Percentiles rank a stretch among this genome's conserved stretches.
These are phyloP conservation scores for Saturnia pavonia DNA, from an alignment of 2,888 invertebrate genomes.

Conservation along the genomic window DNA sequence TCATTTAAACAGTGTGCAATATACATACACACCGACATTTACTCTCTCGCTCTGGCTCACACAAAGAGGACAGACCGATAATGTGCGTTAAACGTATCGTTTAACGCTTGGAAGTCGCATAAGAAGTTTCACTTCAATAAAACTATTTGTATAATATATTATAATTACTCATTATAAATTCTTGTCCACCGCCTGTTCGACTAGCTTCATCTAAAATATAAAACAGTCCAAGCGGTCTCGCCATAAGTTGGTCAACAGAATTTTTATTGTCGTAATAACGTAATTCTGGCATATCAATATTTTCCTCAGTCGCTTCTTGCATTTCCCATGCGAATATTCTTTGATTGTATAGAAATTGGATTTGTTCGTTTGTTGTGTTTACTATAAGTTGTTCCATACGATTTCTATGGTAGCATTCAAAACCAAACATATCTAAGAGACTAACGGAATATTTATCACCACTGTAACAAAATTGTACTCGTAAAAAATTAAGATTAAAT, in stretches of 20 bases:
- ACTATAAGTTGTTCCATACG: slow-evolving; percentile 93
- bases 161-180: slow-evolving; percentile 86
- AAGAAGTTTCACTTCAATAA: too few relatives aligned
- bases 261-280: slow-evolving; percentile 94
- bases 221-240: slow-evolving; percentile 91
- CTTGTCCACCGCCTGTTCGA: slow-evolving; percentile 85
- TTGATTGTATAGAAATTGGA: slow-evolving; percentile 96
- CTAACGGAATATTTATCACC: slow-evolving; percentile 92
- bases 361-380: slow-evolving; percentile 95
- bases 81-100: too few relatives aligned
- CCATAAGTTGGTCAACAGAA: slow-evolving; percentile 93
- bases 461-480: slow-evolving; percentile 75
- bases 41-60: too few relatives aligned
- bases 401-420: slow-evolving; percentile 94
- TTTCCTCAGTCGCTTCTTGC: slow-evolving; percentile 90
- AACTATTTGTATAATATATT: neutral
- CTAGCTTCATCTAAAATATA: slow-evolving; percentile 94
- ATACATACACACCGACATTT: too few relatives aligned
- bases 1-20: too few relatives aligned
- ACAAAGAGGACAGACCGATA: too few relatives aligned
- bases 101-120: too few relatives aligned
- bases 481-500: slow-evolving; percentile 21
- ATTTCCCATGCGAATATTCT: slow-evolving; percentile 95
- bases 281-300: slow-evolving; percentile 85
- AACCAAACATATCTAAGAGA: slow-evolving; percentile 94